Percentiles rank a stretch among this genome's conserved stretches.
Conservation (phyloP, 2,888 invertebrate species). For the Lochmaea crataegi region DNA sequence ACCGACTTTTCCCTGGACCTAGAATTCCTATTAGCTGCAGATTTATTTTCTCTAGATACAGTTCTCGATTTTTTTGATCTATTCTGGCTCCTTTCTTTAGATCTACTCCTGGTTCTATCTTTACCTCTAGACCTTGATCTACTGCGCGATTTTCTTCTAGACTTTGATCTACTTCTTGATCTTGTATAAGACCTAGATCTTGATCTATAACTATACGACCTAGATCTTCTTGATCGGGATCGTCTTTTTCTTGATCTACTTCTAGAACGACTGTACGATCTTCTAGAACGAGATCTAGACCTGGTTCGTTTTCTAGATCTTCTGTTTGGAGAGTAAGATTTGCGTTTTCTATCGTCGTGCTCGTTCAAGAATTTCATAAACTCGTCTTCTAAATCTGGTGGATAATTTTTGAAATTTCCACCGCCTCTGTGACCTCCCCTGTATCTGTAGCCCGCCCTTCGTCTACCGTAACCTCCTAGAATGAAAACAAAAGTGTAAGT, state of each 20-base stretch:
- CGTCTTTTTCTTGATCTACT: constrained; percentile 50
- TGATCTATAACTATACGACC: constrained; percentile 49
- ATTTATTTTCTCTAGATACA: constrained; percentile 23
- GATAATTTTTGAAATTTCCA: constrained; percentile 45
- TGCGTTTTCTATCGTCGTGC: constrained; percentile 39
- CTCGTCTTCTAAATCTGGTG: constrained; percentile 62
- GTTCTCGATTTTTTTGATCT: background rate
- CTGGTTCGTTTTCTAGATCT: constrained; percentile 13
- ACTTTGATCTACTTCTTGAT: constrained; percentile 48
- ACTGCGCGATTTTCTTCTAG: constrained; percentile 44
- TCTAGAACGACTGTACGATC: constrained; percentile 50
- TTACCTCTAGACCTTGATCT: constrained; percentile 33
- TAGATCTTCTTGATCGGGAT: constrained; percentile 53
- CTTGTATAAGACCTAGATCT: constrained; percentile 39
- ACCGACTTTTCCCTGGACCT: constrained; percentile 54
- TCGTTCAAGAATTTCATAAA: constrained; percentile 70
- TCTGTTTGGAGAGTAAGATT: constrained; percentile 25
- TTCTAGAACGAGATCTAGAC: constrained; percentile 32
- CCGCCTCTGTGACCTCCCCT: constrained; percentile 57
- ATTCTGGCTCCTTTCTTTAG: constrained; percentile 6
- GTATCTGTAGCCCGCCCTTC: constrained; percentile 52
- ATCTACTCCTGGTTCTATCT: constrained; percentile 33
- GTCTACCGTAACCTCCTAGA: constrained; percentile 38
- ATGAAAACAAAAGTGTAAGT: background rate
- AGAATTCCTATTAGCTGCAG: constrained; percentile 35